Conservation (phyloP, 1,140 invertebrate genomes). For the Euborellia annulipes region DNA sequence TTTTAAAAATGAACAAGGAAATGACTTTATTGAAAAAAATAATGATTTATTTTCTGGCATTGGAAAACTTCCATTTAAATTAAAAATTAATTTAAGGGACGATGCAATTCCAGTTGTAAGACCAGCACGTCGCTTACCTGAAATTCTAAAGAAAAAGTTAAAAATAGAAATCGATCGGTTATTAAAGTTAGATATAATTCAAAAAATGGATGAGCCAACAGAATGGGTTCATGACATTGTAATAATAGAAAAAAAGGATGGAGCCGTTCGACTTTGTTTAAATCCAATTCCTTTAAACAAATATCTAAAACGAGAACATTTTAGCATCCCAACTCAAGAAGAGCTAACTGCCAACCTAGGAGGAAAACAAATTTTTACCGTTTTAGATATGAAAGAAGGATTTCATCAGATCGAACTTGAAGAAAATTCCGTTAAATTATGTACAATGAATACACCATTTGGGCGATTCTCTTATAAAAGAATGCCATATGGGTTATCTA, state of each 20-base stretch:
- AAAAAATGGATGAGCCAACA: conserved; percentile 7
- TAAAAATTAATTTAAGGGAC: conserved; percentile 12
- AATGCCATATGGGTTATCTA: conserved; percentile 7
- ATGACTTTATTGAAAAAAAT: no score
- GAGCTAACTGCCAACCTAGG: conserved; percentile 19
- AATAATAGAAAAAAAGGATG: conserved; percentile 7
- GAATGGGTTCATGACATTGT: conserved; percentile 6
- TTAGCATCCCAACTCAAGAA: conserved; percentile 5
- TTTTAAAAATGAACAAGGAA: no score
- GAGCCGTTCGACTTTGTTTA: conserved; percentile 6
- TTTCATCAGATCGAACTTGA: conserved; percentile 29
- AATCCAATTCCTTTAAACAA: conserved; percentile 9
- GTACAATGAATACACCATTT: conserved; percentile 2
- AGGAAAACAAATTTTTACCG: conserved; percentile 26
- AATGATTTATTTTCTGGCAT: conserved; percentile 3
- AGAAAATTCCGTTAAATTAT: conserved; percentile 14
- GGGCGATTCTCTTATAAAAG: conserved; percentile 5
- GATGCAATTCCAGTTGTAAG: conserved; percentile 17
- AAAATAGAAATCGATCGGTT: conserved; percentile 20
- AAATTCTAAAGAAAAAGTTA: conserved; percentile 19
- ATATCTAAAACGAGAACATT: conserved; percentile 5
- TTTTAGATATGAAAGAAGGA: conserved; percentile 28
- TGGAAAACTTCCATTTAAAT: conserved; percentile 6
- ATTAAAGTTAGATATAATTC: conserved; percentile 11
- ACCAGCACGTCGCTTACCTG: conserved; percentile 22